Evolutionary conservation across 2,113 vertebrate species (phyloP).

Genomic region (Ochotona curzoniae): DNA sequence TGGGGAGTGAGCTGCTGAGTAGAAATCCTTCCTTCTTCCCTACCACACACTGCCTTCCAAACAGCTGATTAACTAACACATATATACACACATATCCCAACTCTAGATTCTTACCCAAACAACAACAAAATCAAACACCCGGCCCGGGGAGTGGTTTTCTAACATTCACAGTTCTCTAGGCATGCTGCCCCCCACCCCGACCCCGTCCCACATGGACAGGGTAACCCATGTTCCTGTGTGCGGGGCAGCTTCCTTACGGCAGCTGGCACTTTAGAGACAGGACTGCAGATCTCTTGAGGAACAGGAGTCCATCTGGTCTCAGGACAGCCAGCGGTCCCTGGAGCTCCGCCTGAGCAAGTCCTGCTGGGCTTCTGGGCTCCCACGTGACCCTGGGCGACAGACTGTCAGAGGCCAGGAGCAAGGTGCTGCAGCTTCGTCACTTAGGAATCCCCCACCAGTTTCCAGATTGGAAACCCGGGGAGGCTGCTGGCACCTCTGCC

Average conservation of each 20-base stretch:
- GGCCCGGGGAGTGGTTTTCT: neutral
- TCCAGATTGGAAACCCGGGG: no score
- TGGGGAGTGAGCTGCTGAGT: no score
- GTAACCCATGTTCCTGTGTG: neutral
- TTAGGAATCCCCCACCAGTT: no score
- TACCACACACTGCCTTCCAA: no score
- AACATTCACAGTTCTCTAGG: neutral
- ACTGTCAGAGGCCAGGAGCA: no score
- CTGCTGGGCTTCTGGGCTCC: neutral
- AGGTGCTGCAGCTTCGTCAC: no score
- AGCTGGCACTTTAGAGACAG: neutral
- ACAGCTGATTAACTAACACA: no score
- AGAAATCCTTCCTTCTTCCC: no score
- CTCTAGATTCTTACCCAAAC: neutral
- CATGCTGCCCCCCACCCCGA: neutral
- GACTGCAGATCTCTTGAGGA: neutral
- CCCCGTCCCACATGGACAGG: neutral
- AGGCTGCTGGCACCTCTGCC: neutral
- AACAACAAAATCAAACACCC: neutral
- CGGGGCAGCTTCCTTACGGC: neutral
- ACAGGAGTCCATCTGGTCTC: neutral
- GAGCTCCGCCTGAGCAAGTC: neutral
- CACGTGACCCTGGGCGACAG: no score
- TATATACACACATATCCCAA: no score
- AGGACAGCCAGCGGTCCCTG: neutral